These are phyloP conservation scores for Pristis pectinata DNA, from an alignment of 2,797 vertebrate genomes.

Conservation along the genomic window DNA sequence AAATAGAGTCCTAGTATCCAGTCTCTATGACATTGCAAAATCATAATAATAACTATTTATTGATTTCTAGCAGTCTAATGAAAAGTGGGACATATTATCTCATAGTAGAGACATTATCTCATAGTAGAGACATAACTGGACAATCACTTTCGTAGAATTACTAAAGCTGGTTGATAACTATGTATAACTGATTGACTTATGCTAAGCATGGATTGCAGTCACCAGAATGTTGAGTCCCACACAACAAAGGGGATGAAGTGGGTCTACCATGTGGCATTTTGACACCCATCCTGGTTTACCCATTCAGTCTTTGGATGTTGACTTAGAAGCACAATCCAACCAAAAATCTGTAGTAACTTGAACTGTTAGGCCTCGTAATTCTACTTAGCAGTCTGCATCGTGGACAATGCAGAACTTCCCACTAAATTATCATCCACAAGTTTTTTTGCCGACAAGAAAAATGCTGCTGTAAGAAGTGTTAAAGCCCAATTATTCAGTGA, in stretches of 20 bases:
- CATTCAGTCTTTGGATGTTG: neutral
- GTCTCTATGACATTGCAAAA: neutral
- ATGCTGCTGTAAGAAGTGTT: too few species aligned
- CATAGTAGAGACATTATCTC: too few species aligned
- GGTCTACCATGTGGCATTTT: neutral
- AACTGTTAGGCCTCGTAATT: neutral
- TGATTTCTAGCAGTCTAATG: neutral
- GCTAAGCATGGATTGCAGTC: neutral
- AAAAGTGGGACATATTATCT: neutral
- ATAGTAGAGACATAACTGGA: too few species aligned
- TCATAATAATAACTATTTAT: neutral
- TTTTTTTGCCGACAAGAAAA: neutral
- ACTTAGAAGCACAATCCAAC: neutral
- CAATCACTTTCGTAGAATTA: neutral
- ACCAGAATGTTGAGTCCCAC: neutral
- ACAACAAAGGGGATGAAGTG: neutral
- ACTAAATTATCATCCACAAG: neutral
- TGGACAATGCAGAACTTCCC: neutral
- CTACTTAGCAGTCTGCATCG: neutral
- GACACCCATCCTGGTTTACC: neutral
- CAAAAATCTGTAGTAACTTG: neutral
- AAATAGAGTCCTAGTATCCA: neutral
- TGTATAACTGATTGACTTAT: neutral
- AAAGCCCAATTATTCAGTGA: too few species aligned
- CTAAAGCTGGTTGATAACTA: neutral